Conservation (phyloP, 2,797 vertebrate species). For the Galaxias olidus region DNA sequence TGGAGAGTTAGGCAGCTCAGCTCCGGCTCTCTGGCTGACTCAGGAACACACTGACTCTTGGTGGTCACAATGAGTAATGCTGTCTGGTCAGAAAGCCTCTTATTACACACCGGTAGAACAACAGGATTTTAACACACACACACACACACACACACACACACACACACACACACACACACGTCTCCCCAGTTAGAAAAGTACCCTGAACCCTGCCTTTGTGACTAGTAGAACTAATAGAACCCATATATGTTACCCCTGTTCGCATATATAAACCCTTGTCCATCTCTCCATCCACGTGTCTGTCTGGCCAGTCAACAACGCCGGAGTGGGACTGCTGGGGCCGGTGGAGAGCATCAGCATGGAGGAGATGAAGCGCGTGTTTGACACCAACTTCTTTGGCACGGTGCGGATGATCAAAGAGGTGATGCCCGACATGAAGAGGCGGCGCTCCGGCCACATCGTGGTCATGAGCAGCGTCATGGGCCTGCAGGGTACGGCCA, state of each 20-base stretch:
- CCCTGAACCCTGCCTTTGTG: no score
- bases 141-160: no score
- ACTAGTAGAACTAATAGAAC: no score
- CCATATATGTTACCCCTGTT: not conserved
- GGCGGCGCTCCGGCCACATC: conserved; percentile 83
- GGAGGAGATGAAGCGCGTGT: conserved; percentile 85
- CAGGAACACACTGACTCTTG: conserved; percentile 64
- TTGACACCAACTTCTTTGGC: conserved; percentile 95
- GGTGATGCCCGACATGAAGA: conserved; percentile 92
- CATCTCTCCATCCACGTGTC: not conserved
- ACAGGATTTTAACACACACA: no score
- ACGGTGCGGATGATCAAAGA: conserved; percentile 89
- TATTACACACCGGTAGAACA: not conserved
- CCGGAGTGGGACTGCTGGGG: conserved; percentile 86
- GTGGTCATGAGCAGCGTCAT: conserved; percentile 95
- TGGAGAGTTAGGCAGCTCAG: conserved; percentile 46
- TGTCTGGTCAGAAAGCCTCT: not conserved
- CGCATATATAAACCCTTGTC: not conserved
- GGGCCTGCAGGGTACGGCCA: conserved; percentile 86
- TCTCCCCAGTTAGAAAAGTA: no score
- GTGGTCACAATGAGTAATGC: conserved; percentile 41
- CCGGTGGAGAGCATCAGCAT: conserved; percentile 88
- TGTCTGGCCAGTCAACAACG: conserved; percentile 85
- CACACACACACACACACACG: no score
- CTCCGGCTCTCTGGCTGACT: conserved; percentile 1